Conservation (phyloP, 2,113 vertebrate species). For the Pterocles burchelli region DNA sequence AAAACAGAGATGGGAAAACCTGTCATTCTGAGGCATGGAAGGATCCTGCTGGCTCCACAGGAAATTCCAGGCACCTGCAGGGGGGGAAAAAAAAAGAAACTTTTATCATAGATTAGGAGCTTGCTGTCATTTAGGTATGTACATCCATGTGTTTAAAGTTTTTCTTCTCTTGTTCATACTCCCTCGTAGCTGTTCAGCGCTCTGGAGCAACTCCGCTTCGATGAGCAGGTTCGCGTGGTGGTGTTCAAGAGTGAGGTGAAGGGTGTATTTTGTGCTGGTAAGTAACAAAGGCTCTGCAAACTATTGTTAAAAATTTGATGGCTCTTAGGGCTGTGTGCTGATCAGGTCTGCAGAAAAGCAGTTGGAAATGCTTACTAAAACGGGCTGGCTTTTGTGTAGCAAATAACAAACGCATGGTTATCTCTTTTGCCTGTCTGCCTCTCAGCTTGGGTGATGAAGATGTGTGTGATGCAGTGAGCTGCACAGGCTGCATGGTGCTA, state of each 20-base stretch:
- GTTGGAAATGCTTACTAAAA: not conserved
- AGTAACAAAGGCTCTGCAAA: conserved; percentile 5
- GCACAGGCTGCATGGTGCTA: not conserved
- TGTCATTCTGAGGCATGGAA: not conserved
- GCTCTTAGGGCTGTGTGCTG: not conserved
- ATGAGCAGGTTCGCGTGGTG: conserved; percentile 81
- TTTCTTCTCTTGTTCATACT: not conserved
- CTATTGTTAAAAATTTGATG: not conserved
- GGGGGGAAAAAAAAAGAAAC: accelerated
- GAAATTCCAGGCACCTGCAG: not conserved
- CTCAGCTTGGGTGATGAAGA: not conserved
- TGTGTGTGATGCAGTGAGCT: not conserved
- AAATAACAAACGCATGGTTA: not conserved
- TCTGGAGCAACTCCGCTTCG: conserved; percentile 78
- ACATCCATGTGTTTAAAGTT: not conserved
- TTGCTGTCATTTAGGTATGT: not conserved
- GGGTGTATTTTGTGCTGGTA: conserved; percentile 94
- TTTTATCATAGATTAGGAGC: not conserved
- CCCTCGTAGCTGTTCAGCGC: conserved; percentile 79
- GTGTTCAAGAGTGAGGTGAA: conserved; percentile 89
- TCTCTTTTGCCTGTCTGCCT: not conserved
- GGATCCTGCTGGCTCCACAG: not conserved
- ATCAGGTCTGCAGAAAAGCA: not conserved
- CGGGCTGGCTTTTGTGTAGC: not conserved
- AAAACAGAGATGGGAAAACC: not conserved